Base-by-base conservation (phyloP, 2,113 vertebrate species). In the Lampris megalopsis region DNA sequence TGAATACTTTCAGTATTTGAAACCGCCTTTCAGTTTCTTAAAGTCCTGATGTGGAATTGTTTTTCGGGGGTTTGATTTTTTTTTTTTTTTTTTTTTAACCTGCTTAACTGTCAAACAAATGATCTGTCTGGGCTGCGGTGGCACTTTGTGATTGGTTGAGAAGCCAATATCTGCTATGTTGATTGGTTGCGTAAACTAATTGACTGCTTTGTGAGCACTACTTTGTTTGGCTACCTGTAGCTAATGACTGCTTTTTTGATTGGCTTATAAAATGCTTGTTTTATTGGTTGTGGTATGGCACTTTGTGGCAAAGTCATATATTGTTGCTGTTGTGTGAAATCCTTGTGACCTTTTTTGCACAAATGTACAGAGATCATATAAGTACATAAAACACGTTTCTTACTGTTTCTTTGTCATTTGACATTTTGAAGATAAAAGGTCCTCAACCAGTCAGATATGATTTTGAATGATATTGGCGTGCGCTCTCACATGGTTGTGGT, bases 91-190 rank as follows among this genome's bases (percentile, higher is more conserved):
- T 24, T 24, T 24, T 24, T 66, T 43, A 73, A 64, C 68, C 65
- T 87, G 89, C 89, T 89, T 91, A 75, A 88, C 88, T 91, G 88
- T 72, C 48, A 42, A 70, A 73, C 81, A 42, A 74, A 13, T 68
- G 9, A 13, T 73, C 2, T 57, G 9, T 81, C 59, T 70, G 75
- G 83, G 83, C 83, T 85, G 77, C 5, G 60, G 73, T 50, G 0
- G 65, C 9, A 74, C 79, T 87, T 82, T 70, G 59, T 69, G 24
- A 49, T 40, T 9, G 42, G 72, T 63, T 43, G 64, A 69, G 64
- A 62, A 24, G 58, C 80, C 84, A 68, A 85, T 36, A 59, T 83
- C 85, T 89, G 88, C 83, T 83, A 59, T 85, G 24, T 76, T 68
- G 77, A 69, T 71, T 78, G 79, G 73, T 79, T 75, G 79, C 80